Percentiles rank a stretch among this genome's conserved stretches.
Evolutionary conservation across 2,888 invertebrate genomes (phyloP).

Genomic region (Psococerastis gibbosa): DNA sequence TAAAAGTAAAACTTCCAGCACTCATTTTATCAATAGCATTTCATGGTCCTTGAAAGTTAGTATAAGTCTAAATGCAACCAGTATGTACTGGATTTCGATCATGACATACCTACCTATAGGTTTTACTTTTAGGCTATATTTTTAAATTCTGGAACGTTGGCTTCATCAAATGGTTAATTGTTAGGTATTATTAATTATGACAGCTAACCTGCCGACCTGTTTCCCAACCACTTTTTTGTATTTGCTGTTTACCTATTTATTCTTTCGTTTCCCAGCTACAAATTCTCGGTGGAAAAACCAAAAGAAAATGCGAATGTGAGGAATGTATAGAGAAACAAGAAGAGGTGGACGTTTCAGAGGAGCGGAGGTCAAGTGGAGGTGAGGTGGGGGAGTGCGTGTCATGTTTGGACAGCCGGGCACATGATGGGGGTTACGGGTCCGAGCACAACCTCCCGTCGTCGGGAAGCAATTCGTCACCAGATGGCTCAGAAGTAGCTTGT

Average conservation of each 20-base stretch:
- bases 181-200: no score
- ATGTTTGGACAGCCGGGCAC: constrained; percentile 26
- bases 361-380: constrained; percentile 18
- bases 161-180: no score
- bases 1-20: no score
- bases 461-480: constrained; percentile 66
- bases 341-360: constrained; percentile 20
- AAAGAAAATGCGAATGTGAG: constrained; percentile 12
- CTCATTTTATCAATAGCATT: no score
- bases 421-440: constrained; percentile 78
- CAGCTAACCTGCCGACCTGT: no score
- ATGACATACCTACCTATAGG: no score
- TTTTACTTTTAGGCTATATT: no score
- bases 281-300: constrained; percentile 7
- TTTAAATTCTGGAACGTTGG: no score
- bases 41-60: no score
- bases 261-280: constrained; percentile 4
- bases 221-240: constrained; percentile 5
- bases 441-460: constrained; percentile 60
- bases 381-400: constrained; percentile 14
- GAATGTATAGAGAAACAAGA: constrained; percentile 13
- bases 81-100: no score
- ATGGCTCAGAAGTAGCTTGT: constrained; percentile 78
- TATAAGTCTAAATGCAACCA: no score
- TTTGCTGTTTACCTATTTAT: constrained; percentile 2